These are phyloP conservation scores for Lordiphosa fenestrarum DNA, from an alignment of 2,888 invertebrate species.

Conservation along the genomic window DNA sequence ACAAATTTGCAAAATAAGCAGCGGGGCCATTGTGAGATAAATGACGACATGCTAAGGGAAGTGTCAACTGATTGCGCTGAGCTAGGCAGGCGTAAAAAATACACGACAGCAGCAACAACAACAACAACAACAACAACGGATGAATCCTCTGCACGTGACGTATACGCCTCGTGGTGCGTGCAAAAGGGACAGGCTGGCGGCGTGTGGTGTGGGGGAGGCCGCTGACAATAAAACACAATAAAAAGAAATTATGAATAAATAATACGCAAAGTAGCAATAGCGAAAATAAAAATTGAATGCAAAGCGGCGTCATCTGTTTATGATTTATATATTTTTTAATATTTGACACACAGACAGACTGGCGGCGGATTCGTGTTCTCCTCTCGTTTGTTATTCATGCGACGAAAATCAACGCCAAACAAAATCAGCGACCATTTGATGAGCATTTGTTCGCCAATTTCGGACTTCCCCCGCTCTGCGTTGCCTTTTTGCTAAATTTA, in stretches of 20 bases:
- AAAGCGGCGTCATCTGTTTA: slow-evolving; percentile 64
- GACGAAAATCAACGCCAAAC: slow-evolving; percentile 49
- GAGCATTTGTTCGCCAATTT: slow-evolving; percentile 48
- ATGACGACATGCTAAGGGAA: slow-evolving; percentile 73
- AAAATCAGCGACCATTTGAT: slow-evolving; percentile 60
- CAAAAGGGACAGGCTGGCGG: slow-evolving; percentile 10
- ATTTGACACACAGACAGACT: slow-evolving; percentile 35
- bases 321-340: slow-evolving; percentile 69
- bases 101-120: slow-evolving; percentile 16
- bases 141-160: slow-evolving; percentile 61
- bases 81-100: slow-evolving; percentile 68
- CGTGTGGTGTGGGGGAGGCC: neutral
- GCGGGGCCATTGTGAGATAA: slow-evolving; percentile 55
- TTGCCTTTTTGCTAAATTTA: slow-evolving; percentile 52
- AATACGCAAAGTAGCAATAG: slow-evolving; percentile 59
- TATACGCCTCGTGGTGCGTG: slow-evolving; percentile 71
- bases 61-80: slow-evolving; percentile 74
- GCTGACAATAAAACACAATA: slow-evolving; percentile 68
- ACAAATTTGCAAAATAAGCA: slow-evolving; percentile 73
- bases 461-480: slow-evolving; percentile 14
- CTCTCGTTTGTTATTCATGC: slow-evolving; percentile 34
- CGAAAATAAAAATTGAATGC: slow-evolving; percentile 30
- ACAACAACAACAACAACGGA: slow-evolving; percentile 15
- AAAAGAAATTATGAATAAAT: slow-evolving; percentile 73
- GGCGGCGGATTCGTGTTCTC: slow-evolving; percentile 9